A percentile compares a stretch with the other conserved stretches of the same genome.
phyloP scores from a whole-genome alignment of 2,797 vertebrate genomes.

The Enoplosus armatus region DNA sequence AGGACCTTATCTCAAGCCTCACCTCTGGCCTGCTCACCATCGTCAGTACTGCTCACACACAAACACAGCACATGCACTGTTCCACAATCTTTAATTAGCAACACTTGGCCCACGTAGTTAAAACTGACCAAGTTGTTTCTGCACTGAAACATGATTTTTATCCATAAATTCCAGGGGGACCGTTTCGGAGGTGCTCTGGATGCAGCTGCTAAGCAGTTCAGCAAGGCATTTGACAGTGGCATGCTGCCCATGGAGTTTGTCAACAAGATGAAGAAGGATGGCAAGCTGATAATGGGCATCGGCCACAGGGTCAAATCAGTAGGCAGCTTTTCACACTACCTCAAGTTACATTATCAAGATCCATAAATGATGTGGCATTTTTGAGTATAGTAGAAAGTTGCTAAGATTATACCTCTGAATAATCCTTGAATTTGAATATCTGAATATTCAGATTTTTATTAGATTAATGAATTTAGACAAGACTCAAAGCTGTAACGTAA shows the following conservation, averaged over 20 bases:
- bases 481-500: not conserved
- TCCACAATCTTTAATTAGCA: not conserved
- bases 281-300: constrained; percentile 96
- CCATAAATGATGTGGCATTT: not conserved
- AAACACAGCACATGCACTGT: not conserved
- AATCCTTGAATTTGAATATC: no score
- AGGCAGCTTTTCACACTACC: constrained; percentile 43
- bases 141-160: not conserved
- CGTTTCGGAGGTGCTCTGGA: constrained; percentile 96
- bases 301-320: constrained; percentile 96
- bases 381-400: not conserved
- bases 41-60: constrained; percentile 80
- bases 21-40: constrained; percentile 98
- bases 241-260: constrained; percentile 97
- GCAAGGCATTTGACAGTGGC: constrained; percentile 95
- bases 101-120: not conserved
- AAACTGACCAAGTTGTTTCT: not conserved
- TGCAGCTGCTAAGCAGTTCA: constrained; percentile 97
- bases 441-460: no score
- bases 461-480: not conserved
- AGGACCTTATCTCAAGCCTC: constrained; percentile 97
- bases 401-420: not conserved
- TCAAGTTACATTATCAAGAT: not conserved
- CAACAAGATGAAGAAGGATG: constrained; percentile 98
- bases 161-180: constrained; percentile 88